Conservation (phyloP, 2,797 vertebrate species). For the Danio tinwini region DNA sequence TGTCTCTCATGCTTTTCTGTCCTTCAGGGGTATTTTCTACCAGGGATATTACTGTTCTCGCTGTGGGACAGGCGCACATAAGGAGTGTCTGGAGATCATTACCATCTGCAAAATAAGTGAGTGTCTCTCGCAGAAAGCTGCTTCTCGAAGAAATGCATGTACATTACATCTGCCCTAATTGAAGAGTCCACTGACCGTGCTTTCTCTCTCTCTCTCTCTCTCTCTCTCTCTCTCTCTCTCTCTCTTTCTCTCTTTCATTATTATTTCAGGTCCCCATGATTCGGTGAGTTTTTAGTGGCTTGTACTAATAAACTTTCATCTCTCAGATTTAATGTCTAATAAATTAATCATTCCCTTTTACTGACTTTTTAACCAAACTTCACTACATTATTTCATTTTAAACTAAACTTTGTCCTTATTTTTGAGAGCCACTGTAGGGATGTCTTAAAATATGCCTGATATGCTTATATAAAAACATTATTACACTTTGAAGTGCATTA, state of each 20-base stretch:
- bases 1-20: not conserved
- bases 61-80: slow-evolving; percentile 94
- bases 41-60: slow-evolving; percentile 95
- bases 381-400: slow-evolving; percentile 5
- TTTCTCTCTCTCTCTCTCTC: slow-evolving; percentile 22
- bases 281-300: slow-evolving; percentile 73
- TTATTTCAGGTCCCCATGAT: slow-evolving; percentile 79
- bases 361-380: slow-evolving; percentile 4
- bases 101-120: slow-evolving; percentile 96
- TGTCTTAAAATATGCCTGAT: slow-evolving; percentile 15
- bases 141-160: slow-evolving; percentile 4
- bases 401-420: slow-evolving; percentile 7
- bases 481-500: slow-evolving; percentile 28
- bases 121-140: slow-evolving; percentile 65
- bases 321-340: slow-evolving; percentile 20
- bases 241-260: slow-evolving; percentile 37
- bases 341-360: slow-evolving; percentile 9
- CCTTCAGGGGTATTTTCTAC: slow-evolving; percentile 92
- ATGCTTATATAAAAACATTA: not conserved
- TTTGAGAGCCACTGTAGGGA: not conserved
- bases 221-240: slow-evolving; percentile 14
- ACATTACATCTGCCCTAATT: slow-evolving; percentile 32
- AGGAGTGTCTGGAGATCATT: slow-evolving; percentile 95
- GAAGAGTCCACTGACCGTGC: slow-evolving; percentile 43
- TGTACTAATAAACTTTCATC: slow-evolving; percentile 23